These are phyloP conservation scores for Thymelicus sylvestris DNA, from an alignment of 2,888 invertebrate species.

Conservation along the genomic window DNA sequence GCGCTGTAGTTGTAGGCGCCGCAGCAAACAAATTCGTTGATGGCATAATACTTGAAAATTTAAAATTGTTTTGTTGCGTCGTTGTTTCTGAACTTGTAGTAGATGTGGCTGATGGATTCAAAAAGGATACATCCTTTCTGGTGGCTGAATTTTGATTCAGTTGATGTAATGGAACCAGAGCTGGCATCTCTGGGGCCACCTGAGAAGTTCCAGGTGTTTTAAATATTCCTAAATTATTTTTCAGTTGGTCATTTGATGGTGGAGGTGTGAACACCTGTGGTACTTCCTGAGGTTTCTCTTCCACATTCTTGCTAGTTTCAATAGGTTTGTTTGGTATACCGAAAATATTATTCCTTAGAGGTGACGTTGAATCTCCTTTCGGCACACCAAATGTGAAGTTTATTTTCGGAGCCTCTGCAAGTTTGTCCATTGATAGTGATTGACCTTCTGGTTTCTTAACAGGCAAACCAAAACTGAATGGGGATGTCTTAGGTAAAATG, in stretches of 20 bases:
- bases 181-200: conserved; percentile 40
- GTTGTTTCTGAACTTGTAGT: conserved; percentile 42
- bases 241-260: background rate
- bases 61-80: conserved; percentile 47
- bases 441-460: conserved; percentile 49
- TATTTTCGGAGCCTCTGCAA: conserved; percentile 50
- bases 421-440: conserved; percentile 41
- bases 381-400: conserved; percentile 65
- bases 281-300: conserved; percentile 59
- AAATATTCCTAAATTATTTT: conserved; percentile 38
- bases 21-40: conserved; percentile 48
- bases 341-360: conserved; percentile 36
- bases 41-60: conserved; percentile 43
- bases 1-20: conserved; percentile 40
- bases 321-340: conserved; percentile 41
- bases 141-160: background rate
- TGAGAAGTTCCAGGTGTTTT: conserved; percentile 36
- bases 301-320: conserved; percentile 38
- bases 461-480: conserved; percentile 56
- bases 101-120: conserved; percentile 20
- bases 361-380: conserved; percentile 44
- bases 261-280: conserved; percentile 49
- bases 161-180: background rate
- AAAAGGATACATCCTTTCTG: conserved; percentile 7
- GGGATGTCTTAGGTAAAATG: conserved; percentile 56